Evolutionary conservation across 2,113 vertebrate genomes (phyloP), one percentile per base, ranked within the genome.

Genomic region (Chitala chitala): DNA sequence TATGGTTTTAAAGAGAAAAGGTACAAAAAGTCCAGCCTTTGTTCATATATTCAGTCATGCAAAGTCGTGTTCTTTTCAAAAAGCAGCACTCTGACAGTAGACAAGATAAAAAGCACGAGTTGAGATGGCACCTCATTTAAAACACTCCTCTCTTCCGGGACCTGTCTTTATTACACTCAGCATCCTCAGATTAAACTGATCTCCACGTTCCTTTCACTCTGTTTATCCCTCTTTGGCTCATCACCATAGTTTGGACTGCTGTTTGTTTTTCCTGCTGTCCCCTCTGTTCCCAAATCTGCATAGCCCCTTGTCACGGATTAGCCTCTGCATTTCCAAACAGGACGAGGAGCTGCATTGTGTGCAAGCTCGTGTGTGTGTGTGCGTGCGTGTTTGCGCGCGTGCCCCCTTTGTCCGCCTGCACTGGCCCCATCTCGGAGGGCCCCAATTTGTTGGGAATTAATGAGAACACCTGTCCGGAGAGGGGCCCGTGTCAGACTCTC

Each of bases 381-480:
- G 82, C 26, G n/a, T 46, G 31, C 33, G 55, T 66, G 22, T 36
- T 22, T 50, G 29, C 12, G n/a, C 51, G 38, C 33, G 53, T 24
- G 53, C 85, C 75, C 75, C 77, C 79, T 83, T 81, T 82, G 77
- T 64, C 69, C 79, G 69, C 72, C 29, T 63, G 79, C 76, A 74
- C 78, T 76, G 82, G 80, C 65, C 71, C 68, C 76, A 80, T 89
- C 83, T 86, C 84, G 75, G 80, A 87, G 79, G 84, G 84, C 81
- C 86, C 82, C 82, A 85, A 87, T 87, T 89, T 88, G 85, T 82
- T 78, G 79, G 79, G 40, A 83, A 82, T 89, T 90, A 89, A 87
- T 89, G 86, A 85, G 82, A 84, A 83, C 88, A 90, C 87, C 87
- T 91, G 89, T 87, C 86, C 82, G 24, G 74, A 73, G 76, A 83